These are phyloP conservation scores for Diarsia dahlii DNA, from an alignment of 2,888 invertebrate species.

Conservation along the genomic window DNA sequence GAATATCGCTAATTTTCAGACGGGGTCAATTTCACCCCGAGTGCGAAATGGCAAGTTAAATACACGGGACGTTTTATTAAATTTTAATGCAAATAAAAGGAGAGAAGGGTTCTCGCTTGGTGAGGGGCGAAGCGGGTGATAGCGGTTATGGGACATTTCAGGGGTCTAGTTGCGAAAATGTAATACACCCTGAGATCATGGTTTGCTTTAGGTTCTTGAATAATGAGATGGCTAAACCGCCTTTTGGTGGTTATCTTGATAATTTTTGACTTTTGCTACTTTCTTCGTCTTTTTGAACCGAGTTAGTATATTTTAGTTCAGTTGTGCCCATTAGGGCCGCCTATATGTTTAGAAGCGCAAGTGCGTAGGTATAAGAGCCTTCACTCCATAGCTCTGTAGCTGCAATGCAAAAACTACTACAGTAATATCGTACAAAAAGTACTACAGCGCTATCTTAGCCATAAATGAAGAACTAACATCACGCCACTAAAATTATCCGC, in stretches of 20 bases:
- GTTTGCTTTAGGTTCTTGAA: neutral
- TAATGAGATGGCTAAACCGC: neutral
- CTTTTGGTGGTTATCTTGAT: neutral
- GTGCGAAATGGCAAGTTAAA: conserved; percentile 38
- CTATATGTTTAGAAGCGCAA: neutral
- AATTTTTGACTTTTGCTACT: neutral
- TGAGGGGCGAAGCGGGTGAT: conserved; percentile 19
- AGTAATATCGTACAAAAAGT: too few relatives aligned
- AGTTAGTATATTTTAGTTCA: neutral
- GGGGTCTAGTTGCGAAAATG: too few relatives aligned
- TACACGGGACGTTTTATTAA: conserved; percentile 52
- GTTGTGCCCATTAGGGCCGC: too few relatives aligned
- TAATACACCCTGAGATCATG: neutral
- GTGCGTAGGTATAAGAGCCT: too few relatives aligned
- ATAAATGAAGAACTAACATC: too few relatives aligned
- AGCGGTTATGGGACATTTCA: neutral
- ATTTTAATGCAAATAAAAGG: conserved; percentile 57
- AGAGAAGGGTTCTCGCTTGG: neutral
- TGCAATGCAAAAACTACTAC: too few relatives aligned
- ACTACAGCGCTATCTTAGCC: too few relatives aligned
- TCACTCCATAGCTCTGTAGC: too few relatives aligned
- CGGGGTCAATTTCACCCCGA: conserved; percentile 38
- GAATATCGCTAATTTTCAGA: conserved; percentile 32
- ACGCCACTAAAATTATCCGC: too few relatives aligned
- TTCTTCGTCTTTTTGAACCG: neutral